These are phyloP conservation scores for Heliconius hewitsoni DNA, from an alignment of 1,140 invertebrate genomes.

Conservation along the genomic window DNA sequence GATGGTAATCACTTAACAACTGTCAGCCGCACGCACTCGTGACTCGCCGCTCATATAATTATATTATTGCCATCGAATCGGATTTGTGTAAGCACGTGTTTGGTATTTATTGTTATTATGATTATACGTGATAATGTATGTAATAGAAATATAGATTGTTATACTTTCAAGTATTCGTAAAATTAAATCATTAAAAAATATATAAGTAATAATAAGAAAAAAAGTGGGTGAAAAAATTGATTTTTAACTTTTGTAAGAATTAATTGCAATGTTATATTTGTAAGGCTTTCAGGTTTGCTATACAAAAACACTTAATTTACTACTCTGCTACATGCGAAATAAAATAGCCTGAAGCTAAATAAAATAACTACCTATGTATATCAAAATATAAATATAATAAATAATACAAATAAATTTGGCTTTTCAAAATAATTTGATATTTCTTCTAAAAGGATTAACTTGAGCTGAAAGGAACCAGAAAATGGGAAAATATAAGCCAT, in stretches of 20 bases:
- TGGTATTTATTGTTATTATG: background rate
- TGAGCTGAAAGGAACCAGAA: slow-evolving; percentile 9
- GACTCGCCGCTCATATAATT: slow-evolving; percentile 7
- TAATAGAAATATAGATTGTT: too few species aligned
- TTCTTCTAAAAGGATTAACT: slow-evolving; percentile 14
- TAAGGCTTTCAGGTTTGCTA: too few species aligned
- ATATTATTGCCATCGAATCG: background rate
- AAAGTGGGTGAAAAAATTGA: too few species aligned
- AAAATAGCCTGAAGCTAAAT: too few species aligned
- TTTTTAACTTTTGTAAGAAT: too few species aligned
- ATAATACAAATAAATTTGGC: background rate
- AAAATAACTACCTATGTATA: too few species aligned
- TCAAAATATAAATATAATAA: background rate
- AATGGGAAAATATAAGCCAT: slow-evolving; percentile 28
- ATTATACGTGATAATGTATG: background rate
- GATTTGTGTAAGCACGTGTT: background rate
- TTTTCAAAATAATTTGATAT: background rate
- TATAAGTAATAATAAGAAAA: too few species aligned
- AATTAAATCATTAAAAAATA: too few species aligned
- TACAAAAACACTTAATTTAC: too few species aligned
- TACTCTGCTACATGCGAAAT: too few species aligned
- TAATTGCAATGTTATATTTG: too few species aligned
- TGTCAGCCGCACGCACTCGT: slow-evolving; percentile 10
- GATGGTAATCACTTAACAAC: slow-evolving; percentile 13
- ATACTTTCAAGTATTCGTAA: too few species aligned